A percentile compares a stretch with the other conserved stretches of the same genome.
Evolutionary conservation across 2,113 vertebrate genomes (phyloP).

Genomic region (Asarcornis scutulata): DNA sequence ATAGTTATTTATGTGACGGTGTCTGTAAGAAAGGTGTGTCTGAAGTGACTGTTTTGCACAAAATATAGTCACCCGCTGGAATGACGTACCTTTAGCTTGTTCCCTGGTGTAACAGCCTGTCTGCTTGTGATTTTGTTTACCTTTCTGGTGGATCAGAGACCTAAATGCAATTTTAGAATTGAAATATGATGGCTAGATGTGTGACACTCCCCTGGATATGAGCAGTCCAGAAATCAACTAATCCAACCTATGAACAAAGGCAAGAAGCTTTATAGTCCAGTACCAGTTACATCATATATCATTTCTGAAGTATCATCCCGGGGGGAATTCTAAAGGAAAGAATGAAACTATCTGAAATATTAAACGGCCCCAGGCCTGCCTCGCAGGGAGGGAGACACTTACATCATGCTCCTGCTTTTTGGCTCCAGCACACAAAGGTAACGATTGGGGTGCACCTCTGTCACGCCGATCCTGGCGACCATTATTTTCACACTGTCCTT

Average conservation of each 20-base stretch:
- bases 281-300: not conserved
- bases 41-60: not conserved
- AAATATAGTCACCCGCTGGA: not conserved
- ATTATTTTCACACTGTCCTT: not conserved
- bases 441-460: not conserved
- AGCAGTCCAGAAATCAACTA: constrained; percentile 29
- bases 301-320: not conserved
- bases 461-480: not conserved
- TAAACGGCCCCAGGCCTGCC: not conserved
- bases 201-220: not conserved
- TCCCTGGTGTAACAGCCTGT: not conserved
- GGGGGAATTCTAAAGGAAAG: not conserved
- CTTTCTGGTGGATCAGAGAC: not conserved
- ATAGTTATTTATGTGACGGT: constrained; percentile 2
- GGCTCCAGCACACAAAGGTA: not conserved
- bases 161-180: not conserved
- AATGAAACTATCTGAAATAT: not conserved
- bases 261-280: not conserved
- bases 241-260: not conserved
- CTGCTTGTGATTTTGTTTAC: not conserved
- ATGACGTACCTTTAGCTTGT: not conserved
- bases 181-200: not conserved
- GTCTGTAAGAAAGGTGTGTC: not conserved
- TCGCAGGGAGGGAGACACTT: not conserved
- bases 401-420: not conserved